Evolutionary conservation across 2,113 vertebrate genomes (phyloP).

Genomic region (Amphilophus citrinellus): DNA sequence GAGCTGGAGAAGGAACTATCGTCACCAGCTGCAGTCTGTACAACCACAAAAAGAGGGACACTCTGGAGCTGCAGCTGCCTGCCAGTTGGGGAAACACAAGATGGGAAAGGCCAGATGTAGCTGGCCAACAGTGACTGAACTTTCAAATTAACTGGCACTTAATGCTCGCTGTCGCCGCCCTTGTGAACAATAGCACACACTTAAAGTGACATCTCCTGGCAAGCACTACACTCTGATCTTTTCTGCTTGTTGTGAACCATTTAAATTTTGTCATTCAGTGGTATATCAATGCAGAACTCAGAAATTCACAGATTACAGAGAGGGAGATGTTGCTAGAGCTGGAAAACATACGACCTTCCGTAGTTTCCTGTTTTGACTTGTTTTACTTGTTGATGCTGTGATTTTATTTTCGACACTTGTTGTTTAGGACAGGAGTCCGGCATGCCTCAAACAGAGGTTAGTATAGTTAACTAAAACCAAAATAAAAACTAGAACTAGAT

Average conservation of each 20-base stretch:
- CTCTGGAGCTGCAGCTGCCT: background rate
- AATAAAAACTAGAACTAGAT: too few relatives aligned
- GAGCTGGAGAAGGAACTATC: background rate
- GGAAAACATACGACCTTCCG: background rate
- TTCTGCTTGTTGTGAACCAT: background rate
- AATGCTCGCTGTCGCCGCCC: background rate
- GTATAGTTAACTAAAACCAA: too few relatives aligned
- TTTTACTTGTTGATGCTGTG: too few relatives aligned
- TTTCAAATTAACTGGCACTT: background rate
- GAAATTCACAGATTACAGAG: background rate
- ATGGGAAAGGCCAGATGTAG: background rate
- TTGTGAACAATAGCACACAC: background rate
- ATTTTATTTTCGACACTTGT: too few relatives aligned
- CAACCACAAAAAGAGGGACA: background rate
- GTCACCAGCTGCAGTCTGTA: background rate
- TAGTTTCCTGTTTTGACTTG: too few relatives aligned
- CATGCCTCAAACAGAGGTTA: too few relatives aligned
- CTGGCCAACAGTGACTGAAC: background rate
- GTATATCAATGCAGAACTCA: background rate
- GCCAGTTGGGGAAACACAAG: background rate
- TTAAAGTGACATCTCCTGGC: background rate
- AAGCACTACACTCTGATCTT: background rate
- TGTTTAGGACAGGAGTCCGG: too few relatives aligned
- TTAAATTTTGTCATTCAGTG: background rate
- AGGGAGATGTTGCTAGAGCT: background rate